Evolutionary conservation across 2,113 vertebrate genomes (phyloP).

Genomic region (Odontophorus gujanensis): DNA sequence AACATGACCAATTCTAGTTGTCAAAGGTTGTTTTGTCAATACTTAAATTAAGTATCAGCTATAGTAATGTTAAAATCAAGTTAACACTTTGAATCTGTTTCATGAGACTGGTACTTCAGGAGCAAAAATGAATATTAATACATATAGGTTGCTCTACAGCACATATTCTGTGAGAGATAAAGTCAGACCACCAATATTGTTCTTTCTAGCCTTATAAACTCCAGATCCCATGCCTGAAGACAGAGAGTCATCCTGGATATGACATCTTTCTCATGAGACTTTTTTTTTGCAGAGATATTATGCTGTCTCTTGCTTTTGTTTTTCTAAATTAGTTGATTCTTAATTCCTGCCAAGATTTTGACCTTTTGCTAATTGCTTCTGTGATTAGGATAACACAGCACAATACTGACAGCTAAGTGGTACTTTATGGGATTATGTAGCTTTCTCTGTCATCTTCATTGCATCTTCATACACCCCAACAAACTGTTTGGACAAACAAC

Average conservation of each 20-base stretch:
- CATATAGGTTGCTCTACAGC: no score
- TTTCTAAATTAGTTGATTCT: neutral
- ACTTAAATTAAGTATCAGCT: neutral
- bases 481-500: neutral
- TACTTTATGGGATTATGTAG: neutral
- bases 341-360: neutral
- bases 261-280: neutral
- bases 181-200: neutral
- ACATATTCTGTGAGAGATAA: neutral
- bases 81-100: neutral
- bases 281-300: neutral
- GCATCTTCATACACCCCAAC: neutral
- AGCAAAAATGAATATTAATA: neutral
- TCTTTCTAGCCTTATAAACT: neutral
- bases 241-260: neutral
- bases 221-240: neutral
- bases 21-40: neutral
- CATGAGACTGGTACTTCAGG: neutral
- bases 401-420: neutral
- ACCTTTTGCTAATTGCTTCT: neutral
- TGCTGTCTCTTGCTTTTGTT: neutral
- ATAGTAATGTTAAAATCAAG: neutral
- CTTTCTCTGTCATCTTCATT: neutral
- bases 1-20: neutral
- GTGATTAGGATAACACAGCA: neutral